Evolutionary conservation across 2,113 vertebrate species (phyloP).

Genomic region (Hystrix brachyura): DNA sequence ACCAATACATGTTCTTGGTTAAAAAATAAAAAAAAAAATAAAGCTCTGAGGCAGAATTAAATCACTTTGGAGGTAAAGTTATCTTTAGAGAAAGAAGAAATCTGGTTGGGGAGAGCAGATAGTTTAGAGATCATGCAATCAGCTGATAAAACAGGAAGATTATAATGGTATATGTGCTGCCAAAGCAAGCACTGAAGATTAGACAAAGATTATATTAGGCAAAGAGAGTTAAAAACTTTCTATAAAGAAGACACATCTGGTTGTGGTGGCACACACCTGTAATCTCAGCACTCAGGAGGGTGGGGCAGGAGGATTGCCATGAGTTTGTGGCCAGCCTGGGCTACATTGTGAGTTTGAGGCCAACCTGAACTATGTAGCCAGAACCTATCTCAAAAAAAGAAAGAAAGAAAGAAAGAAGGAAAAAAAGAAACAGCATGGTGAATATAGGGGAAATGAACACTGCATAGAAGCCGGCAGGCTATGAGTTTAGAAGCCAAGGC

Average conservation of each 20-base stretch:
- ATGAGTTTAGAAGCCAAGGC: not conserved
- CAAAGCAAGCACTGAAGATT: no score
- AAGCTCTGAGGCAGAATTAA: not conserved
- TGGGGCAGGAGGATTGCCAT: no score
- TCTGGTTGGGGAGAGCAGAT: not conserved
- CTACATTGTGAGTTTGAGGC: no score
- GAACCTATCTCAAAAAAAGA: no score
- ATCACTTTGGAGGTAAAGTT: not conserved
- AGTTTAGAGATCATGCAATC: not conserved
- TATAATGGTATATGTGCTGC: no score
- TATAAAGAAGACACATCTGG: not conserved
- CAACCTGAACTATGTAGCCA: no score
- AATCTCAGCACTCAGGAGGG: no score
- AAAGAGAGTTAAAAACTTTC: not conserved
- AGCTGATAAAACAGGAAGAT: not conserved
- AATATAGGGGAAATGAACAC: not conserved
- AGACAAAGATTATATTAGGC: not conserved
- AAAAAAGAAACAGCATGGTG: not conserved
- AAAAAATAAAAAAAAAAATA: not conserved
- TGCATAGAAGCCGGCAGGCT: not conserved
- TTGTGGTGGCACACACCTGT: no score
- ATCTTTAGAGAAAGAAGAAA: not conserved
- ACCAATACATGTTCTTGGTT: no score
- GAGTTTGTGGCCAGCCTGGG: no score
- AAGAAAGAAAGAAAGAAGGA: no score